Evolutionary conservation across 2,888 invertebrate species (phyloP), one percentile per base, ranked within the genome.

Genomic region (Megaustenia siamemsis): DNA sequence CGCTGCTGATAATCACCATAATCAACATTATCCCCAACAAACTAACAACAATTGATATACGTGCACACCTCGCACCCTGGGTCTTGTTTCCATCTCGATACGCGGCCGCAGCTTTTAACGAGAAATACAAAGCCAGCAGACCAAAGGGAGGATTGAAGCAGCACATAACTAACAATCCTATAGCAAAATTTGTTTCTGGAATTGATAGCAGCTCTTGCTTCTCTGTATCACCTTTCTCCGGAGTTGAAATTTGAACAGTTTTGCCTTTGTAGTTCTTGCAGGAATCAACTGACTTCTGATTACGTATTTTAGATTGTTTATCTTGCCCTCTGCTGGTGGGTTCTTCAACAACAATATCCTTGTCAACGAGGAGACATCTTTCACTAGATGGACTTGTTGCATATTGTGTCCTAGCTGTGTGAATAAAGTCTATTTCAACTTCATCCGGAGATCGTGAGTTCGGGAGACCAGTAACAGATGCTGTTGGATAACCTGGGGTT

Each of bases 181-280:
- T 85, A 63, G 86, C 80, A 43, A 86, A 83, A 80, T 86, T 86
- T 56, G 86, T 86, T 49, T 86, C 83, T 18, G 86, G 86, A 49
- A 86, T 81, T 21, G 83, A 69, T 1, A 68, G 75, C 38, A 85
- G 21, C 21, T 77, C 75, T 12, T 32, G 63, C 43, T 76, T 75
- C 15, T 53, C 56, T 5, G n/a, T 40, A 21, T 28, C 56, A 12
- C 21, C 56, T 60, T n/a, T 24, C 49, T 24, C 1, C 49, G n/a
- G 73, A 21, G n/a, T n/a, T n/a, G n/a, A n/a, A n/a, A n/a, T n/a
- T n/a, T n/a, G n/a, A 49, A 32, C 35, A 3, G 24, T 24, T n/a
- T 21, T 24, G n/a, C 8, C 35, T 45, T 49, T 73, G 1, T 45
- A 0, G n/a, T 18, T 18, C 32, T 73, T 28, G 15, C 15, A 32